phyloP scores from a whole-genome alignment of 2,113 vertebrate genomes.

The Takifugu flavidus region DNA sequence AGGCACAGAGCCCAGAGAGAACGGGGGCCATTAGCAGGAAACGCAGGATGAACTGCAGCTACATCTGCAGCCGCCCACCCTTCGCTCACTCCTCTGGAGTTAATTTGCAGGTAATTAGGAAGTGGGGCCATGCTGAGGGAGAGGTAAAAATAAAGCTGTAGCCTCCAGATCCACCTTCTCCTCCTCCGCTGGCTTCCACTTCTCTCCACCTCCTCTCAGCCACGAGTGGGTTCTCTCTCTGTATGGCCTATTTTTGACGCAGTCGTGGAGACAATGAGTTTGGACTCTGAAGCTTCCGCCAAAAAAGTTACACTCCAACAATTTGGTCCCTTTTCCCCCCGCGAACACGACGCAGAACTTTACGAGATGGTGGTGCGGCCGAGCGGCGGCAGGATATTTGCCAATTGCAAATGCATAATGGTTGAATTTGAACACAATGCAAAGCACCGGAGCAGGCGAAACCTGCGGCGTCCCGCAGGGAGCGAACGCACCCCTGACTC shows the following conservation, averaged over 20 bases:
- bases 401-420: conserved; percentile 30
- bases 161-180: conserved; percentile 34
- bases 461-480: background rate
- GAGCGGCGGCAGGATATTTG: conserved; percentile 26
- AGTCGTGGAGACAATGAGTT: conserved; percentile 30
- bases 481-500: background rate
- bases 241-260: conserved; percentile 66
- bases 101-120: conserved; percentile 76
- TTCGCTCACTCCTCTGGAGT: conserved; percentile 52
- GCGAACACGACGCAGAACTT: no score
- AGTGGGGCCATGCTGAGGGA: conserved; percentile 34
- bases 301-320: no score
- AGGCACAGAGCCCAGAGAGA: conserved; percentile 34
- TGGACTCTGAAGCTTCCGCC: no score
- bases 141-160: conserved; percentile 64
- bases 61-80: conserved; percentile 34
- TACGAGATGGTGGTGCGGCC: background rate
- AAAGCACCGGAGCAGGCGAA: conserved; percentile 10
- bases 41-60: conserved; percentile 17
- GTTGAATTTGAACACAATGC: conserved; percentile 42
- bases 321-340: background rate
- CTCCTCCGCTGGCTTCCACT: conserved; percentile 25
- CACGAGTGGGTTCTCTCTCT: conserved; percentile 18
- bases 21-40: conserved; percentile 45
- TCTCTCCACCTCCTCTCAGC: conserved; percentile 40